Percentiles rank a stretch among this genome's conserved stretches.
Conservation (phyloP, 2,888 invertebrate genomes). For the Noctua janthe region DNA sequence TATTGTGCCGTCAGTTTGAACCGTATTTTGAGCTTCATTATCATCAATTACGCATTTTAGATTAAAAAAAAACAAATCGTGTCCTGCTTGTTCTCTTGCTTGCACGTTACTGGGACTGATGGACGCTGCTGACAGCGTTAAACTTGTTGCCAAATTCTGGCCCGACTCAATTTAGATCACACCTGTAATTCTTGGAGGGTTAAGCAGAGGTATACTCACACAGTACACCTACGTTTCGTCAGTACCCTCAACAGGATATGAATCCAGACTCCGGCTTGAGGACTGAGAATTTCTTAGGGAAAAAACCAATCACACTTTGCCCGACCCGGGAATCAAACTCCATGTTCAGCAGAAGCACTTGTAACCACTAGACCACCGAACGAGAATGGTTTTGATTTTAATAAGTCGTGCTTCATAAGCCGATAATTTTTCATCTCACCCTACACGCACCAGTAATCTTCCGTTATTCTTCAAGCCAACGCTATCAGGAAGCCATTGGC, state of each 20-base stretch:
- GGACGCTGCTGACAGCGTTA: not conserved
- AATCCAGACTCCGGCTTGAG: not conserved
- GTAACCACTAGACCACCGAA: not conserved
- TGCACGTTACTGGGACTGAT: not conserved
- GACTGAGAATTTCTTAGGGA: not conserved
- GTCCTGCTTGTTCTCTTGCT: not conserved
- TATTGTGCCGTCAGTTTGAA: too few relatives aligned
- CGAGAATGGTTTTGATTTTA: not conserved
- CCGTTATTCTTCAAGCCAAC: constrained; percentile 48
- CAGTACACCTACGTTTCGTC: not conserved
- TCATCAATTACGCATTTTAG: not conserved
- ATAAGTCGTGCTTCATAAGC: too few relatives aligned
- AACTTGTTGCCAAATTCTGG: not conserved
- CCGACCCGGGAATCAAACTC: not conserved
- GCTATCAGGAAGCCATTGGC: constrained; percentile 32
- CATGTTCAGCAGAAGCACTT: not conserved
- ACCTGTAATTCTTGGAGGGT: not conserved
- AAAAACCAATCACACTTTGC: not conserved
- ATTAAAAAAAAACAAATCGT: not conserved
- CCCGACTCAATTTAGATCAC: not conserved
- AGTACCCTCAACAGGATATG: not conserved
- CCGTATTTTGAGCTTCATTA: too few relatives aligned
- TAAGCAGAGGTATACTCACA: not conserved
- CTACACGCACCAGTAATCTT: constrained; percentile 8
- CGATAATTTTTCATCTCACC: constrained; percentile 28